Base-by-base conservation (phyloP, 1,140 invertebrate species). In the Caenorhabditis remanei region DNA sequence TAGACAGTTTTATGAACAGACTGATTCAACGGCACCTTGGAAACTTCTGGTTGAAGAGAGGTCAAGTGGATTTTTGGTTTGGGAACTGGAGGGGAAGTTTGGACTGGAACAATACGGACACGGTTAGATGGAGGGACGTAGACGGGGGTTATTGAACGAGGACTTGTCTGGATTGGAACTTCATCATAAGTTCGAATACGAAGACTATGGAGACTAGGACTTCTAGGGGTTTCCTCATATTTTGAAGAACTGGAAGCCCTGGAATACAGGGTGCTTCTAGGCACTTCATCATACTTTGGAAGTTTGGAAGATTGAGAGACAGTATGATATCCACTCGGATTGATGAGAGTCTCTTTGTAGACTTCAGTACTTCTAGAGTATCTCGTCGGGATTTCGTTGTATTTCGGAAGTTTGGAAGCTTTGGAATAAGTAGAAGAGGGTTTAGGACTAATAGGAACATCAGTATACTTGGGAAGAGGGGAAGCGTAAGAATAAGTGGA, bases 81-180 rank as follows among this genome's bases (percentile, higher is more conserved):
- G 13, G 71, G 71, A 24, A 79, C 40, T n/a, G 71, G 71, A 53
- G 71, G 71, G 24, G 71, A 79, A 7, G 71, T 79, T 79, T 79
- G 71, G n/a, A 63, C 24, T 32, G 61, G 61, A 40, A 63, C 14
- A 24, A 53, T 32, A 24, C 43, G 71, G 46, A 79, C 71, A 79
- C 71, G 71, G 24, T n/a, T 50, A 48, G 46, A 8, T 32, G 67
- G 65, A 19, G 65, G 65, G 9, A 46, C n/a, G 16, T 65, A 65
- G 61, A 65, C 9, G 6, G 71, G 71, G 46, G 71, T 79, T 21
- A 50, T 19, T 21, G 71, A 50, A 32, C 71, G 71, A 32, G 43
- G 19, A 53, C 21, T 24, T 50, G 50, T 79, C 40, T 79, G 71
- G 24, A 46, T 8, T 6, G 71, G 71, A n/a, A 79, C 71, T 13